Evolutionary conservation across 2,113 vertebrate genomes (phyloP).

Genomic region (Gracilinanus agilis): DNA sequence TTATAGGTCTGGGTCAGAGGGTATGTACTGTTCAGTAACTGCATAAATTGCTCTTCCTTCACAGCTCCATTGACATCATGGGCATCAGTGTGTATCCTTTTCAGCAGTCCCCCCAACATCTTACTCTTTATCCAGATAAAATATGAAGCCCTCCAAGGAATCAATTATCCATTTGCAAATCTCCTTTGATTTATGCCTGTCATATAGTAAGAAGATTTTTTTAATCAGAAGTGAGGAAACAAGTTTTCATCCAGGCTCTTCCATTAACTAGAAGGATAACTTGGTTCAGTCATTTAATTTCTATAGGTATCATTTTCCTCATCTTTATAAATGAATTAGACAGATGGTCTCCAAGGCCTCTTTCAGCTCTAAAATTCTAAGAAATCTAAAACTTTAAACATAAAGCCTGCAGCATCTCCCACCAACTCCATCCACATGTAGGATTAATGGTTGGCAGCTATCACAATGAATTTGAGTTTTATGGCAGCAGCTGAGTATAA

Average conservation of each 20-base stretch:
- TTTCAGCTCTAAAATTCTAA: conserved; percentile 30
- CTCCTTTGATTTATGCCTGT: conserved; percentile 32
- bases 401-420: not conserved
- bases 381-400: not conserved
- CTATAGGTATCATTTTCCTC: conserved; percentile 5
- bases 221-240: not conserved
- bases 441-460: not conserved
- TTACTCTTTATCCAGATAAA: conserved; percentile 6
- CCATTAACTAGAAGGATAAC: not conserved
- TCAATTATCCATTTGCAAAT: not conserved
- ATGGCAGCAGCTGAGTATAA: not conserved
- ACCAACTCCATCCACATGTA: conserved; percentile 4
- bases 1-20: not conserved
- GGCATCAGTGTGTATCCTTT: not conserved
- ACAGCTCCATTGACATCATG: not conserved
- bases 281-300: conserved; percentile 6
- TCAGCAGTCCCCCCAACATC: not conserved
- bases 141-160: not conserved
- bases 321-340: conserved; percentile 6
- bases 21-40: not conserved
- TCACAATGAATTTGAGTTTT: not conserved
- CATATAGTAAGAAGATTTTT: conserved; percentile 35
- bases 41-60: not conserved
- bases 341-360: not conserved
- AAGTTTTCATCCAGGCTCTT: not conserved